Evolutionary conservation across 2,888 invertebrate species (phyloP), one percentile per base, ranked within the genome.

Genomic region (Acholoe squamosa): DNA sequence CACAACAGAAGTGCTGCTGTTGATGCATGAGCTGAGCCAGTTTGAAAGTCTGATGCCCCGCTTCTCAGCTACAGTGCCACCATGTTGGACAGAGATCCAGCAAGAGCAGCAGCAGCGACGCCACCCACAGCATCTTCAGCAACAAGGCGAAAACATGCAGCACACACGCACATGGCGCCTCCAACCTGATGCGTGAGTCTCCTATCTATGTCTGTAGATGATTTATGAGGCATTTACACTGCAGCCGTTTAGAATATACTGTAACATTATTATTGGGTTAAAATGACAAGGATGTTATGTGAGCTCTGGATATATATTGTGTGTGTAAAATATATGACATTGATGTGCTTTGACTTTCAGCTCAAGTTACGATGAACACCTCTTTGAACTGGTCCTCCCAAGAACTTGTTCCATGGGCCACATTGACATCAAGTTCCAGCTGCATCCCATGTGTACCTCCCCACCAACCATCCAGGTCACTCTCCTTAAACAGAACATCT

Each of bases 71-170:
- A 98, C 98, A 25, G 98, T 98, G 1, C 98, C 98, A 0, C 97
- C 98, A 3, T 98, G 98, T 96, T 99, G 99, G 99, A 98, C 97
- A 92, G 98, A 98, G 93, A 97, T 98, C 94, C 98, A 98, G 93
- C 98, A 98, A 92, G 98, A 98, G 7, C 98, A 98, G 93, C 97
- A 98, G 10, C 98, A 98, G 93, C 96, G 98, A 28, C 97, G 98
- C 61, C 98, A 98, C 95, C 98, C 98, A 0, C 98, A 98, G 94
- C 97, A 97, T 94, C 96, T 97, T 90, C 97, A 97, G 94, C 97
- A 97, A 91, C 96, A 96, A 76, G 96, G 97, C 31, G 97, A 97
- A 93, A 97, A 97, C 92, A 96, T 97, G 89, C 97, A 98, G 94
- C 97, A 97, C 92, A 98, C 98, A 7, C 97, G 98, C 92, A 98